Conservation (phyloP, 2,113 vertebrate species). For the Condylura cristata region DNA sequence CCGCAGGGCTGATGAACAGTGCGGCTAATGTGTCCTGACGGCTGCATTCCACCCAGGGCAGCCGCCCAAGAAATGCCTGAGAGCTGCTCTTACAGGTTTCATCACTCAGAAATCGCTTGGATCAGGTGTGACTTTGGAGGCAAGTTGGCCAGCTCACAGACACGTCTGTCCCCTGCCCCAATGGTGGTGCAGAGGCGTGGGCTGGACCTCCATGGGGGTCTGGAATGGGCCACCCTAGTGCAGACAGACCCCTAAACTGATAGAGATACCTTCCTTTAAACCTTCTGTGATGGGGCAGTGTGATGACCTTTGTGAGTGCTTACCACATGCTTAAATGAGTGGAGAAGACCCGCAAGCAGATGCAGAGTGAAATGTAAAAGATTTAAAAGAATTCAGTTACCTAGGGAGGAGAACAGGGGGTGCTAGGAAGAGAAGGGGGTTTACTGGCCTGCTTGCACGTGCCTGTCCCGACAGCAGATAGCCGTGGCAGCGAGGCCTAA, state of each 20-base stretch:
- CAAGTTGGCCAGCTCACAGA: fast-evolving
- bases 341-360: too few species aligned
- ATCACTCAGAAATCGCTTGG: not conserved
- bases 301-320: too few species aligned
- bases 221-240: not conserved
- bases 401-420: too few species aligned
- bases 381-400: too few species aligned
- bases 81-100: not conserved
- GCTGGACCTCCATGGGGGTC: not conserved
- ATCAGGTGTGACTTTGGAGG: not conserved
- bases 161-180: fast-evolving
- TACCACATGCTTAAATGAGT: too few species aligned
- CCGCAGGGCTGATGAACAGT: not conserved
- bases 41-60: not conserved
- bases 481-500: too few species aligned
- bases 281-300: not conserved
- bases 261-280: fast-evolving
- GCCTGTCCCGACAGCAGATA: too few species aligned
- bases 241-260: fast-evolving
- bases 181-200: not conserved
- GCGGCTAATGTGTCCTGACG: fast-evolving
- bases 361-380: too few species aligned
- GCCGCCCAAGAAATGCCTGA: not conserved
- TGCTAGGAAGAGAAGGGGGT: too few species aligned
- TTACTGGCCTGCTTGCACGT: too few species aligned